phyloP scores from a whole-genome alignment of 2,888 invertebrate genomes.

The Eueremaeus valkanovi region DNA sequence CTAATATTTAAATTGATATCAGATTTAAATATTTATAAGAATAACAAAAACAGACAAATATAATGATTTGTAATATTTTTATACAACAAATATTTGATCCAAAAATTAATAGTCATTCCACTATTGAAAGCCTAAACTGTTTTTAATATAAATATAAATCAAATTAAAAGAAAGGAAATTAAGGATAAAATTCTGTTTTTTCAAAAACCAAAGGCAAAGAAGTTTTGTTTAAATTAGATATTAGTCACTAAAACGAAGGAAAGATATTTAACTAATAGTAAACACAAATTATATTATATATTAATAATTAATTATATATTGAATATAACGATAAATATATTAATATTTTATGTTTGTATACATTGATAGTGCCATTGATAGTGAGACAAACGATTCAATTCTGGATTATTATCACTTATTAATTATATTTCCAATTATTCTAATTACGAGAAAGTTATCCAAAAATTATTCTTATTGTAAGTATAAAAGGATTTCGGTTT shows the following conservation, averaged over 20 bases:
- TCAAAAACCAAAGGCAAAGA: conserved; percentile 12
- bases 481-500: not conserved
- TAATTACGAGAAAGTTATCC: not conserved
- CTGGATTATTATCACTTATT: not conserved
- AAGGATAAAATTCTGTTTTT: not conserved
- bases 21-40: not conserved
- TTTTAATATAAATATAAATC: not conserved
- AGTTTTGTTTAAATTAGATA: not conserved
- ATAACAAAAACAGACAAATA: not conserved
- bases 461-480: not conserved
- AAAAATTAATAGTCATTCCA: conserved; percentile 17
- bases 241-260: not conserved
- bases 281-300: conserved; percentile 10
- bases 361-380: conserved; percentile 20
- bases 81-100: conserved; percentile 19
- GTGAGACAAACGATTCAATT: conserved; percentile 17
- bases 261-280: not conserved
- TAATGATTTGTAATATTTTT: conserved; percentile 25
- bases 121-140: not conserved
- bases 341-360: conserved; percentile 4
- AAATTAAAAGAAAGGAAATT: conserved; percentile 15
- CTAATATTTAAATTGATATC: conserved; percentile 13
- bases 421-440: not conserved
- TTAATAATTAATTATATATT: not conserved
- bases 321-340: not conserved